Conservation (phyloP, 1,140 invertebrate species). For the Aphaenogaster floridana region DNA sequence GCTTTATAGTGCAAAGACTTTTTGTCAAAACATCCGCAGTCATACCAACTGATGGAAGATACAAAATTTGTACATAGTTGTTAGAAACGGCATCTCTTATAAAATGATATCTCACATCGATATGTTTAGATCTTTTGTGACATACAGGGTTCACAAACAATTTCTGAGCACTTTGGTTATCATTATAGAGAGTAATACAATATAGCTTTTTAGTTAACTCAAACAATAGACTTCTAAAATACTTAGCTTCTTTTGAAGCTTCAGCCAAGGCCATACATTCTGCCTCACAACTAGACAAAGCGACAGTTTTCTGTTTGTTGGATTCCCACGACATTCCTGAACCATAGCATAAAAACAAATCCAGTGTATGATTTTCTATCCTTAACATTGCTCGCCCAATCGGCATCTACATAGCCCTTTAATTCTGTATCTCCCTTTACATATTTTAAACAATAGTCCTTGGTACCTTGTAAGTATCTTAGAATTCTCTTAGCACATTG, state of each 20-base stretch:
- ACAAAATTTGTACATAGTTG: too few species aligned
- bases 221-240: conserved; percentile 57
- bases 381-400: conserved; percentile 74
- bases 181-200: conserved; percentile 45
- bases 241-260: conserved; percentile 66
- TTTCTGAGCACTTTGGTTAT: conserved; percentile 66
- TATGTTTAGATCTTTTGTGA: neutral
- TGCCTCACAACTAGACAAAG: conserved; percentile 57
- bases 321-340: conserved; percentile 56
- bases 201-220: conserved; percentile 2
- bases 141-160: neutral
- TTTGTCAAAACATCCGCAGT: too few species aligned
- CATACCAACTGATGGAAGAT: too few species aligned
- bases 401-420: conserved; percentile 70
- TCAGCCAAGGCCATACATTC: conserved; percentile 64
- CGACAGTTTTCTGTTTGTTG: conserved; percentile 53
- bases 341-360: conserved; percentile 72
- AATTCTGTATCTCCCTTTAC: conserved; percentile 25
- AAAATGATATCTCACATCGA: too few species aligned
- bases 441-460: conserved; percentile 52
- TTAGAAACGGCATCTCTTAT: too few species aligned
- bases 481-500: conserved; percentile 64
- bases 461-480: conserved; percentile 70
- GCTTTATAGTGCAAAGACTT: too few species aligned
- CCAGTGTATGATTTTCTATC: conserved; percentile 79